Conservation (phyloP, 2,797 vertebrate genomes). For the Chelmon rostratus region DNA sequence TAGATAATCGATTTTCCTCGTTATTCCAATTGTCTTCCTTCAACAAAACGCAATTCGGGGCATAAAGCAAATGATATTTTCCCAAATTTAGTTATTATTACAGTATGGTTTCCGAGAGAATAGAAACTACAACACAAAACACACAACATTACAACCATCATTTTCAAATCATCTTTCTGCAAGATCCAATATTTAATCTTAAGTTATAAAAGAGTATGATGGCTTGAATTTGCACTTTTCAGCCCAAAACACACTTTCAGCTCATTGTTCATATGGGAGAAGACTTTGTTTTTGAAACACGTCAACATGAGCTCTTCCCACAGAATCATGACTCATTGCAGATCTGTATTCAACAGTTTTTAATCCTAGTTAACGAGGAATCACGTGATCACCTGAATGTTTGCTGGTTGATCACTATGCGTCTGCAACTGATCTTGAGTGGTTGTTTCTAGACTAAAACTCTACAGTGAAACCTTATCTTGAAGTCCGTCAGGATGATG, state of each 20-base stretch:
- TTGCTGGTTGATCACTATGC: background rate
- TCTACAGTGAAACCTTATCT: background rate
- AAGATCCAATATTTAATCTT: background rate
- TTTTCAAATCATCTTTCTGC: background rate
- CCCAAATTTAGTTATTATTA: background rate
- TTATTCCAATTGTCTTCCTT: background rate
- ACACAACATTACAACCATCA: background rate
- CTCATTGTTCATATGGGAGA: too few species aligned
- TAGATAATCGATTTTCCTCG: background rate
- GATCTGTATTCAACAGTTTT: background rate
- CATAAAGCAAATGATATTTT: background rate
- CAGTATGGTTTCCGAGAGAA: background rate
- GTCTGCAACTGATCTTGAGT: background rate
- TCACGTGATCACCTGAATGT: background rate
- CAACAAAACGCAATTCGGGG: background rate
- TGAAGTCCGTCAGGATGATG: background rate
- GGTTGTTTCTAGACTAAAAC: background rate
- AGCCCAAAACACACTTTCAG: too few species aligned
- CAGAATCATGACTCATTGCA: constrained; percentile 2
- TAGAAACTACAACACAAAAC: background rate
- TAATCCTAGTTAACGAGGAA: constrained; percentile 22
- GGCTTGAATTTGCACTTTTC: too few species aligned
- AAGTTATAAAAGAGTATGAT: background rate
- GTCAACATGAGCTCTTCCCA: background rate
- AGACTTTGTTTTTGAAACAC: too few species aligned